Evolutionary conservation across 2,888 invertebrate genomes (phyloP).

Genomic region (Falcaria lacertinaria): DNA sequence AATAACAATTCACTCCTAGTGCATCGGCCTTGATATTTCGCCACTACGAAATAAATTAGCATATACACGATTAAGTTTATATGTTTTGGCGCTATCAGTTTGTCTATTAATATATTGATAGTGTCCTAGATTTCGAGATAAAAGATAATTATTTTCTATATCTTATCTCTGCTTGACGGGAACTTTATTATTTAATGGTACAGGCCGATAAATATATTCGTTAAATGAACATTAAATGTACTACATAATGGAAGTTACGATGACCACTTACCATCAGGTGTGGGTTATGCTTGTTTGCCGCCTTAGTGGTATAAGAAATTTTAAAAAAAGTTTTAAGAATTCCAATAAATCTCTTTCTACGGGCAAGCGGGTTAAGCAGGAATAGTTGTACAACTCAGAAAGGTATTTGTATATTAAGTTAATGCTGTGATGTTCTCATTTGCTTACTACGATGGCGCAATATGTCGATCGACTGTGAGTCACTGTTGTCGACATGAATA

Average conservation of each 20-base stretch:
- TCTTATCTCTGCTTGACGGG: not conserved
- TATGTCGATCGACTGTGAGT: conserved; percentile 14
- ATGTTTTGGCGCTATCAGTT: not conserved
- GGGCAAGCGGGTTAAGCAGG: no score
- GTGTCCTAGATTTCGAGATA: not conserved
- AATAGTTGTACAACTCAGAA: no score
- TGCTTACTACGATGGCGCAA: conserved; percentile 20
- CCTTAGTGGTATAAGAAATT: no score
- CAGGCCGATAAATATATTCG: no score
- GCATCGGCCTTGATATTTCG: conserved; percentile 39
- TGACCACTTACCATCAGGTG: no score
- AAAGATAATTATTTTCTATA: not conserved
- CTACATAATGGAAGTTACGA: no score
- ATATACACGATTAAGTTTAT: conserved; percentile 14
- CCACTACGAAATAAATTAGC: conserved; percentile 28
- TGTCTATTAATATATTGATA: not conserved
- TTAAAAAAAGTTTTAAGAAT: no score
- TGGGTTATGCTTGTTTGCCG: no score
- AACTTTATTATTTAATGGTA: no score
- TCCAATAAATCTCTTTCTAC: no score
- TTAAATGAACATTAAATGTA: not conserved
- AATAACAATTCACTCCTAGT: conserved; percentile 20
- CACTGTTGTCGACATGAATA: conserved; percentile 10
- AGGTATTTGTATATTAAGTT: conserved; percentile 3
- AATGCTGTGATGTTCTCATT: conserved; percentile 18